A percentile compares a stretch with the other conserved stretches of the same genome.
Evolutionary conservation across 1,140 invertebrate species (phyloP).

Genomic region (Tetramorium parvispinum): DNA sequence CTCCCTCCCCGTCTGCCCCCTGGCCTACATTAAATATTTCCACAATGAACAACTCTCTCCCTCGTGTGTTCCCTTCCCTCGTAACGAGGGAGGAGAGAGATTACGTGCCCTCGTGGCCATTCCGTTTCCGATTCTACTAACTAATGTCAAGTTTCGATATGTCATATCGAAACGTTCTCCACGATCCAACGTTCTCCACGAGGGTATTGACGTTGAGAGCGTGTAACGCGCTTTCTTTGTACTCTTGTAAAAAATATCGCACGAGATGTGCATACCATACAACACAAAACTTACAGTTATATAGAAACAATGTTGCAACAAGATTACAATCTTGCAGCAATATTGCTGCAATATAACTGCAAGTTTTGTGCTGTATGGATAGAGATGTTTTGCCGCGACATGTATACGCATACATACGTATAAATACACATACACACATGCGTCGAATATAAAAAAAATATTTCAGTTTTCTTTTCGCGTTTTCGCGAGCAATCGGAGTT

Average conservation of each 20-base stretch:
- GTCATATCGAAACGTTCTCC: neutral
- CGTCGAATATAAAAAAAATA: neutral
- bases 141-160: too few species aligned
- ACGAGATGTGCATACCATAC: too few species aligned
- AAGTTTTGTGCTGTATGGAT: too few species aligned
- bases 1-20: slow-evolving; percentile 45
- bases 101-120: too few species aligned
- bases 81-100: neutral
- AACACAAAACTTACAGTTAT: too few species aligned
- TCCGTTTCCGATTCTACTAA: too few species aligned
- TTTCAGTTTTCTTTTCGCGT: neutral
- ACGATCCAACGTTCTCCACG: neutral
- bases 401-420: too few species aligned
- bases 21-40: slow-evolving; percentile 82
- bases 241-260: neutral
- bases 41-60: slow-evolving; percentile 60
- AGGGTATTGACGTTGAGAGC: neutral
- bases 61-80: neutral
- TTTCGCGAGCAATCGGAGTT: neutral
- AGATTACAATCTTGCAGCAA: too few species aligned
- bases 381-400: neutral
- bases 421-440: too few species aligned
- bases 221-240: neutral
- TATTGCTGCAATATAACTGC: too few species aligned
- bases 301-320: too few species aligned